Conservation (phyloP, 2,797 vertebrate species). For the Pempheris klunzingeri region DNA sequence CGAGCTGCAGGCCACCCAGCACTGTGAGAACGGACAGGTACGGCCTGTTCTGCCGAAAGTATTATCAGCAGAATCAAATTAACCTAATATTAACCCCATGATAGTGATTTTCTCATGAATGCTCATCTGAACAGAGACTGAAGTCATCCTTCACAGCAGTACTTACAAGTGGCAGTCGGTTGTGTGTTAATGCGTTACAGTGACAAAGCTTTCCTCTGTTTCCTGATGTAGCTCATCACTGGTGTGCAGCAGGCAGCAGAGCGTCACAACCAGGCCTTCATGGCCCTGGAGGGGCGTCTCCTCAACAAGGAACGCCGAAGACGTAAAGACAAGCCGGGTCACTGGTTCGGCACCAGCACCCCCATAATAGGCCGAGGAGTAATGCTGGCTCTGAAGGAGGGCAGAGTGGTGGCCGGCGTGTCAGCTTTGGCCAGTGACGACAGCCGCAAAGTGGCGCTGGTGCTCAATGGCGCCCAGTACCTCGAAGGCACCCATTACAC, state of each 20-base stretch:
- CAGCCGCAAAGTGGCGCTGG: slow-evolving; percentile 93
- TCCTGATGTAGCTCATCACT: slow-evolving; percentile 90
- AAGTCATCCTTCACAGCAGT: neutral
- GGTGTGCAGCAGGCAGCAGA: slow-evolving; percentile 97
- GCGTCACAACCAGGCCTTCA: slow-evolving; percentile 97
- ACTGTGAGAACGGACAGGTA: slow-evolving; percentile 98
- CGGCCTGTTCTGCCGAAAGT: slow-evolving; percentile 34
- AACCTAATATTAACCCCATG: neutral
- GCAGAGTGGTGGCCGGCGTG: slow-evolving; percentile 91
- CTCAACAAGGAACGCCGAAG: slow-evolving; percentile 92
- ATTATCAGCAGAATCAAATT: neutral
- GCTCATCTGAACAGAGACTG: neutral
- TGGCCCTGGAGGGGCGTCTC: slow-evolving; percentile 96
- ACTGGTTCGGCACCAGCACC: slow-evolving; percentile 97
- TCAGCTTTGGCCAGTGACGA: slow-evolving; percentile 94
- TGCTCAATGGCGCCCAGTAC: slow-evolving; percentile 96
- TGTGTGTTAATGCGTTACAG: neutral
- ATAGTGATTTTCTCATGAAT: neutral
- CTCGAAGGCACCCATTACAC: slow-evolving; percentile 97
- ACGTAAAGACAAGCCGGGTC: slow-evolving; percentile 93
- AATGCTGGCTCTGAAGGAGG: slow-evolving; percentile 97
- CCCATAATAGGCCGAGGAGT: slow-evolving; percentile 96
- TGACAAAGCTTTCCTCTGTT: neutral
- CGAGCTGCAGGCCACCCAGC: slow-evolving; percentile 94
- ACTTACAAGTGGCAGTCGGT: neutral